Base-by-base conservation (phyloP, 2,888 invertebrate genomes). In the Caenorhabditis imperialis region DNA sequence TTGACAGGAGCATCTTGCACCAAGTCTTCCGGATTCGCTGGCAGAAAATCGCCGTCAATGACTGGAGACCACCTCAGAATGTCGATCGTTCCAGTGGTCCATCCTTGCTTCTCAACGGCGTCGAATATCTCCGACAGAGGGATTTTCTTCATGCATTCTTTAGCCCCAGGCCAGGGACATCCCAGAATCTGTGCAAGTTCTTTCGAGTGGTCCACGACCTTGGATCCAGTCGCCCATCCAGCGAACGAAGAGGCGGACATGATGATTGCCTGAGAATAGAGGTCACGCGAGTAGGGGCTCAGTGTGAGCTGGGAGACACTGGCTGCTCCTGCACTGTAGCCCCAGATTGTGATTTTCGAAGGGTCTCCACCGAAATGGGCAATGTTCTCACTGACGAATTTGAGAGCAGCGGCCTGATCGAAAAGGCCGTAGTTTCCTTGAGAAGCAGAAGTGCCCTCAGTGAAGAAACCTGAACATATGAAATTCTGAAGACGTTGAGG, bases 361-460 rank as follows among this genome's bases (percentile, higher is more conserved):
- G 72, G 70, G 38, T 84, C 82, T 0, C 84, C 84, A 3, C 82
- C 70, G 42, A 75, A 75, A 6, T 63, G 18, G 10, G n/a, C 75
- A 40, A 75, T 75, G 38, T 75, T 69, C 20, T 70, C 63, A 3
- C 54, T 58, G 12, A 75, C 78, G 55, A 81, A 84, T 7, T 73
- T 48, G 10, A 86, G 70, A 20, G 86, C 86, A 1, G 58, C 65
- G 0, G 79, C 71, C 38, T 84, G 84, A 65, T 86, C 86, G 65
- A 82, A 83, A 8, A 86, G 62, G 10, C 85, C 86, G 5, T 62
- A 50, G 55, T 86, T 86, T 8, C 83, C 85, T n/a, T 77, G 79
- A 14, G 69, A 40, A 14, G 57, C 60, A 4, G 37, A 12, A 35
- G 78, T 72, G 12, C 83, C 83, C 3, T 79, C 81, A 7, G 81